Conservation (phyloP, 37 sponge, comb jelly and placozoan genomes). For the Beroe ovata region DNA sequence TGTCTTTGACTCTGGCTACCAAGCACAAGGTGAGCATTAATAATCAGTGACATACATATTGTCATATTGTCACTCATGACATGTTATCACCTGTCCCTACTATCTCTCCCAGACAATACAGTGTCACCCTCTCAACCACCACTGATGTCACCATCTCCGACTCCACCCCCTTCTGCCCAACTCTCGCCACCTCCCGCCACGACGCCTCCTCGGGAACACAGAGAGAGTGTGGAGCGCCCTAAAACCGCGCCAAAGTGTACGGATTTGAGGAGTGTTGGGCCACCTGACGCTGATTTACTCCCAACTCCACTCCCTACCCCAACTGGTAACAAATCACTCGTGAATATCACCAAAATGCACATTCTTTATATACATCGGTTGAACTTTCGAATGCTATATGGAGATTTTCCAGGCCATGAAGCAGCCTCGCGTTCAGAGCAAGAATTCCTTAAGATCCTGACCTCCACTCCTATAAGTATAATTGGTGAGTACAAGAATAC, state of each 20-base stretch:
- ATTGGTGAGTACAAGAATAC: too few species aligned
- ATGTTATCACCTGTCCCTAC: too few species aligned
- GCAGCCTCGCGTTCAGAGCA: not conserved
- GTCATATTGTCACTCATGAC: too few species aligned
- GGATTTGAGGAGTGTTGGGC: not conserved
- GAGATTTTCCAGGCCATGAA: not conserved
- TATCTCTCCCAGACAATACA: too few species aligned
- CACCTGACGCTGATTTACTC: slow-evolving; percentile 4
- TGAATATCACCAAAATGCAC: too few species aligned
- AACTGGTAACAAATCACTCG: not conserved
- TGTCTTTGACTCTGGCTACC: not conserved
- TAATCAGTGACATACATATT: too few species aligned
- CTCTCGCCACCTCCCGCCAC: not conserved
- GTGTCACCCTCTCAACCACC: not conserved
- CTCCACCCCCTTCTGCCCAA: not conserved
- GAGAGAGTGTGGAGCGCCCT: not conserved
- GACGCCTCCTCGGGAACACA: not conserved
- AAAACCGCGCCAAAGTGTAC: not conserved
- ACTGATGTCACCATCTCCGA: not conserved
- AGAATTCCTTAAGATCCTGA: not conserved
- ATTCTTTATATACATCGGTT: too few species aligned
- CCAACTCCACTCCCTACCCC: slow-evolving; percentile 33
- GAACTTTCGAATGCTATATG: too few species aligned
- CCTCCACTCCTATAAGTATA: too few species aligned
- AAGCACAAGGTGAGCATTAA: too few species aligned